Evolutionary conservation across 2,113 vertebrate genomes (phyloP).

Genomic region (Fulmarus glacialis): DNA sequence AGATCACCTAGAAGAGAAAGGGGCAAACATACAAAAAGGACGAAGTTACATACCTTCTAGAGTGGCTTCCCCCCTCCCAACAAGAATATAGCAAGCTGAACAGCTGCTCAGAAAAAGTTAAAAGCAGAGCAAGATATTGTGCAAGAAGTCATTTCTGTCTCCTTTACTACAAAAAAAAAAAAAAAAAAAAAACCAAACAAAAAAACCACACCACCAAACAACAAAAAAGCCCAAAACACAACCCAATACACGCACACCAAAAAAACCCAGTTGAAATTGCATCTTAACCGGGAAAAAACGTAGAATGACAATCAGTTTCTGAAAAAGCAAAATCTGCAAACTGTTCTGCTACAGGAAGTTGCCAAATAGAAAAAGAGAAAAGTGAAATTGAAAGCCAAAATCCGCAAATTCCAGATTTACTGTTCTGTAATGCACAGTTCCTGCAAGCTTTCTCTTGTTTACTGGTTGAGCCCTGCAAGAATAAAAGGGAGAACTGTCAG

Average conservation of each 20-base stretch:
- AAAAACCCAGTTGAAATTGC: not conserved
- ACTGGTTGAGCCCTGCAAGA: not conserved
- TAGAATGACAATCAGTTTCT: not conserved
- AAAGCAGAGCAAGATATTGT: not conserved
- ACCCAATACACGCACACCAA: too few species aligned
- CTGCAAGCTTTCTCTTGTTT: not conserved
- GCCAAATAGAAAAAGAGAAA: not conserved
- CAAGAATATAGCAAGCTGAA: not conserved
- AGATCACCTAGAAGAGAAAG: conserved; percentile 85
- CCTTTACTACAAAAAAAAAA: not conserved
- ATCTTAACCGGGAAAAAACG: not conserved
- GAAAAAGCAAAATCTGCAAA: not conserved
- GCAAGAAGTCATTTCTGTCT: not conserved
- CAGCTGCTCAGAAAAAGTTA: not conserved
- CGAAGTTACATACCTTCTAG: not conserved
- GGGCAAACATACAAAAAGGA: not conserved
- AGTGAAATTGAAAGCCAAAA: not conserved
- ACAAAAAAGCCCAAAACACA: not conserved
- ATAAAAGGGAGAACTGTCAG: not conserved
- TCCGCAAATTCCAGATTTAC: not conserved
- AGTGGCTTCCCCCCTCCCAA: not conserved
- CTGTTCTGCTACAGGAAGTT: not conserved
- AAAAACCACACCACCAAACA: too few species aligned
- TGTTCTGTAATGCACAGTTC: not conserved
- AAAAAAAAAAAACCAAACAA: not conserved